Evolutionary conservation across 2,113 vertebrate species (phyloP).

Genomic region (Corydoras maculifer): DNA sequence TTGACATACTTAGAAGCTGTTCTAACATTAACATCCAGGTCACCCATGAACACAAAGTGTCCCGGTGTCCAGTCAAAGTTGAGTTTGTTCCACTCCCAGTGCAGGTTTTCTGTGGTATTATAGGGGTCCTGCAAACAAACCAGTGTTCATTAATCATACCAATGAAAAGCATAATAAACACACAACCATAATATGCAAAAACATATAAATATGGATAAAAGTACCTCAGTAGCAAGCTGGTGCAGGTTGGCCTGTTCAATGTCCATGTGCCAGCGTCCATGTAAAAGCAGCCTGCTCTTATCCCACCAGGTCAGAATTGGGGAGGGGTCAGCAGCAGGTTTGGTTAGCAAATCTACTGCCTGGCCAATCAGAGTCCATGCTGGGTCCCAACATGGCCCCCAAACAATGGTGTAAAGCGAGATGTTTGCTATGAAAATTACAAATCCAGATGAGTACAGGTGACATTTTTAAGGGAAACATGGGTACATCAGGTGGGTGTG

Average conservation of each 20-base stretch:
- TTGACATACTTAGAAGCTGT: conserved; percentile 92
- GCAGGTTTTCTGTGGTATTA: conserved; percentile 96
- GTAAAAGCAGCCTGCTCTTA: conserved; percentile 88
- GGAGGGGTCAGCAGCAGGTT: conserved; percentile 86
- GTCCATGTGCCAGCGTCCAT: conserved; percentile 87
- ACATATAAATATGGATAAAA: neutral
- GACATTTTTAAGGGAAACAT: too few relatives aligned
- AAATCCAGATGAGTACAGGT: too few relatives aligned
- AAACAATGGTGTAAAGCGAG: conserved; percentile 89
- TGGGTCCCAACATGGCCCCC: conserved; percentile 97
- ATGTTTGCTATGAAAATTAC: conserved; percentile 72
- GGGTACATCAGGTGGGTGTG: too few relatives aligned
- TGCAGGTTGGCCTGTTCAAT: conserved; percentile 94
- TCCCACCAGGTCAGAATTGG: conserved; percentile 93
- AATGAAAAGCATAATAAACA: too few relatives aligned
- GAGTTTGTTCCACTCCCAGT: conserved; percentile 94
- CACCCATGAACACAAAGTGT: conserved; percentile 88
- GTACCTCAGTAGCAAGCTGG: conserved; percentile 92
- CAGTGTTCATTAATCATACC: too few relatives aligned
- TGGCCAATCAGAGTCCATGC: conserved; percentile 95
- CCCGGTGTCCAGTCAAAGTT: conserved; percentile 88
- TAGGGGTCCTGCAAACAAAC: conserved; percentile 80
- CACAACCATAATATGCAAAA: neutral
- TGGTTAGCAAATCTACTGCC: conserved; percentile 88
- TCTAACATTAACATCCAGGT: conserved; percentile 90